A percentile compares a stretch with the other conserved stretches of the same genome.
Conservation (phyloP, 2,888 invertebrate species). For the Belgica antarctica region DNA sequence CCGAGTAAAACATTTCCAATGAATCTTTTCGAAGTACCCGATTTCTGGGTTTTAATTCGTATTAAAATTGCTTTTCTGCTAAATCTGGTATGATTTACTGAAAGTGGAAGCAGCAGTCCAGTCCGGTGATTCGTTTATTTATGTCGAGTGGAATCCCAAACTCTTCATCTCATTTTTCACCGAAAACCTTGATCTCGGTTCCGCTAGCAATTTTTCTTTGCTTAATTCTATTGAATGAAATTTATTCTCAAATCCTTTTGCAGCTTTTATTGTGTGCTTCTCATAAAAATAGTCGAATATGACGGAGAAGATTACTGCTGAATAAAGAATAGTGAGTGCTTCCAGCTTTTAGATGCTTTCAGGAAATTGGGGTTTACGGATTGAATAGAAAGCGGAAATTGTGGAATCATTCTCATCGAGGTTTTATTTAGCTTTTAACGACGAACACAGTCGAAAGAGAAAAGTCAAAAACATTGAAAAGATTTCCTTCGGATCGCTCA, state of each 20-base stretch:
- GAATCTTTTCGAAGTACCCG: no score
- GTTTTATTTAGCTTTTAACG: no score
- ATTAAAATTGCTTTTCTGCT: no score
- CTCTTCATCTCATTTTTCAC: not conserved
- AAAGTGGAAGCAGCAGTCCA: no score
- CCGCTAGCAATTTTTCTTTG: not conserved
- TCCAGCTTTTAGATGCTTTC: slow-evolving; percentile 5
- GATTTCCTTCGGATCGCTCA: not conserved
- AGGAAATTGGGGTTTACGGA: slow-evolving; percentile 37
- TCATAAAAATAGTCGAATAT: not conserved
- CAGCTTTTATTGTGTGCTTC: slow-evolving; percentile 23
- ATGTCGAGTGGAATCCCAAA: no score
- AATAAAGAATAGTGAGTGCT: not conserved
- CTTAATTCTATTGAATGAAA: not conserved
- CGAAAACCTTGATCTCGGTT: slow-evolving; percentile 6
- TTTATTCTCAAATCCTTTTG: slow-evolving; percentile 10
- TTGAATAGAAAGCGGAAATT: slow-evolving; percentile 28
- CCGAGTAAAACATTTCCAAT: no score
- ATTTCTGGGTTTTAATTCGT: no score
- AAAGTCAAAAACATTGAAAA: slow-evolving; percentile 1
- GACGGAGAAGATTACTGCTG: not conserved
- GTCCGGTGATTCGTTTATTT: no score
- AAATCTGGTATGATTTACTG: no score
- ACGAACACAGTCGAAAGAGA: not conserved
- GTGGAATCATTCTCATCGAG: slow-evolving; percentile 38